Evolutionary conservation across 2,888 invertebrate species (phyloP), one percentile per base, ranked within the genome.

Genomic region (Ophion ventricosus): DNA sequence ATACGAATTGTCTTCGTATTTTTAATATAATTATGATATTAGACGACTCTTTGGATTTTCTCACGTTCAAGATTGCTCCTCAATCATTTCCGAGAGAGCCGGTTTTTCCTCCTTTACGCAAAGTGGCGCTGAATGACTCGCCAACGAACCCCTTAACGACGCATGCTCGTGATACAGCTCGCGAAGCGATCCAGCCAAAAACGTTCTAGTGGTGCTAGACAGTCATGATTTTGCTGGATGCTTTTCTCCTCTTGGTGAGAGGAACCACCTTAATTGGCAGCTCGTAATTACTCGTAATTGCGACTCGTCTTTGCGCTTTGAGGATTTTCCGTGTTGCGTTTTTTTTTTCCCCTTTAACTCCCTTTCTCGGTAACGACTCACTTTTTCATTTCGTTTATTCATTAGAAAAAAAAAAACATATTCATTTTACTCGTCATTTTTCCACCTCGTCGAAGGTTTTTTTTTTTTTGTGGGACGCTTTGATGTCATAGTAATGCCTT

Each of bases 231-330:
- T 73, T 61, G 23, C 57, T 63, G 49, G 17, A 67, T 40, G 54
- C n/a, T 61, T 63, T 54, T 78, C 54, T 20, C 26, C 10, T 3
- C 63, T 40, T 69, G 59, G 61, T n/a, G 29, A 40, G 61, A 49
- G 70, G 74, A 70, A 74, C 67, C 72, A 54, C 88, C 87, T 90
- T 91, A 90, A 90, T 90, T 90, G 90, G 89, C 86, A 87, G 78
- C 89, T 89, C 90, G 84, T 90, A 90, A 90, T 90, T 90, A 90
- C 89, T 89, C 89, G 87, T 90, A 90, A 90, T 91, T 91, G 90
- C 88, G 87, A 87, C 88, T 88, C 85, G 87, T 82, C 88, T 80
- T 84, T 73, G 67, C 72, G 75, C 78, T 56, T 61, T 29, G 49
- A 49, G 61, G 76, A 54, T 80, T 49, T 64, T 29, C 35, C 40